Percentiles rank a stretch among this genome's conserved stretches.
Evolutionary conservation across 2,113 vertebrate species (phyloP).

Genomic region (Cololabis saira): DNA sequence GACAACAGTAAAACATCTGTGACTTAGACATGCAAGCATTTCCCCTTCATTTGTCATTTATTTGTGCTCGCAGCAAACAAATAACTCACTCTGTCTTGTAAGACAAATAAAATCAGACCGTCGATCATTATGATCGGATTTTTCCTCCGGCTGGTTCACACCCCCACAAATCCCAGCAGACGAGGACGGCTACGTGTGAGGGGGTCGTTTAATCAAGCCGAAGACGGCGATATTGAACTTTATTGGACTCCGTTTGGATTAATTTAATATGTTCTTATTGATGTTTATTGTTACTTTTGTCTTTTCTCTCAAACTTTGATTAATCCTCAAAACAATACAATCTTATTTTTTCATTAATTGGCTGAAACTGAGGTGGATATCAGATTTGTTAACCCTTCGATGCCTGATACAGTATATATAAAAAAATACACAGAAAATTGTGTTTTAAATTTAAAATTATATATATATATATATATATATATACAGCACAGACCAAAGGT

Average conservation of each 20-base stretch:
- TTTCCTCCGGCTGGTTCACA: not conserved
- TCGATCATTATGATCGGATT: not conserved
- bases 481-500: too few relatives aligned
- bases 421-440: too few relatives aligned
- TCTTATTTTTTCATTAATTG: not conserved
- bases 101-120: not conserved
- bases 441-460: too few relatives aligned
- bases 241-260: too few relatives aligned
- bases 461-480: too few relatives aligned
- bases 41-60: too few relatives aligned
- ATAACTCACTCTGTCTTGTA: not conserved
- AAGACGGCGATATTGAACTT: not conserved
- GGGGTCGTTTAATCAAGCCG: not conserved
- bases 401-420: too few relatives aligned
- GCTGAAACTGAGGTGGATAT: not conserved
- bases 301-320: not conserved
- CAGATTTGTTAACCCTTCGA: not conserved
- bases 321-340: not conserved
- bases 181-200: not conserved
- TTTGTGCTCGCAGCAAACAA: not conserved
- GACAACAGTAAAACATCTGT: too few relatives aligned
- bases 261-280: not conserved
- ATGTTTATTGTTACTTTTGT: not conserved
- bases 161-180: slow-evolving; percentile 25
- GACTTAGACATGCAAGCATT: too few relatives aligned